Conservation (phyloP, 2,113 vertebrate genomes). For the Naja naja region DNA sequence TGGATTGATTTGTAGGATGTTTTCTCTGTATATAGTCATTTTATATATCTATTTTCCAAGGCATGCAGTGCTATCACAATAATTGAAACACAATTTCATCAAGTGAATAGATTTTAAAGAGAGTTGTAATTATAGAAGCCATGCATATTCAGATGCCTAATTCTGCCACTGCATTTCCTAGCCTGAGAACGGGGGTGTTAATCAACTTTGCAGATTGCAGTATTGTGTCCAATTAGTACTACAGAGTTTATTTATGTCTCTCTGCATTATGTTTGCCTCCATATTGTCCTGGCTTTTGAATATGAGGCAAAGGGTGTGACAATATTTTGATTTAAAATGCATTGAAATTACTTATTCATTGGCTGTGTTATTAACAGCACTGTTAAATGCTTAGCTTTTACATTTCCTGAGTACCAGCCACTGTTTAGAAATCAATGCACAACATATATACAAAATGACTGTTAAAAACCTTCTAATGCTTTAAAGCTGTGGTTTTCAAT, state of each 20-base stretch:
- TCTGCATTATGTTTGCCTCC: not conserved
- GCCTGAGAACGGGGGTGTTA: conserved; percentile 38
- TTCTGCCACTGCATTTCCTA: conserved; percentile 40
- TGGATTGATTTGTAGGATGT: conserved; percentile 20
- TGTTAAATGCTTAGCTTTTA: not conserved
- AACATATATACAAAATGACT: not conserved
- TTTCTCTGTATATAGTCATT: not conserved
- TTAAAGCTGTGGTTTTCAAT: not conserved
- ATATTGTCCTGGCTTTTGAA: not conserved
- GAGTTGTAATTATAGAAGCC: conserved; percentile 35
- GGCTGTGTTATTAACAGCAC: not conserved
- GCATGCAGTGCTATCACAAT: not conserved
- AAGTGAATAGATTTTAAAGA: conserved; percentile 9
- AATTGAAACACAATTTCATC: not conserved
- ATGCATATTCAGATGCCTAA: conserved; percentile 38
- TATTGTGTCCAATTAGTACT: conserved; percentile 44
- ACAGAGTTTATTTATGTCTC: conserved; percentile 32
- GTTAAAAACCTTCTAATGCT: not conserved
- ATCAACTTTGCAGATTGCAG: conserved; percentile 27
- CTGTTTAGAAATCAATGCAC: not conserved
- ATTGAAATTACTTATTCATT: conserved; percentile 1
- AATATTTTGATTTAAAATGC: conserved; percentile 21
- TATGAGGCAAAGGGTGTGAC: not conserved
- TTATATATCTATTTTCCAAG: conserved; percentile 32
- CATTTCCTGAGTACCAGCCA: not conserved